phyloP scores from a whole-genome alignment of 2,797 vertebrate genomes.

The Diplodus sargus region DNA sequence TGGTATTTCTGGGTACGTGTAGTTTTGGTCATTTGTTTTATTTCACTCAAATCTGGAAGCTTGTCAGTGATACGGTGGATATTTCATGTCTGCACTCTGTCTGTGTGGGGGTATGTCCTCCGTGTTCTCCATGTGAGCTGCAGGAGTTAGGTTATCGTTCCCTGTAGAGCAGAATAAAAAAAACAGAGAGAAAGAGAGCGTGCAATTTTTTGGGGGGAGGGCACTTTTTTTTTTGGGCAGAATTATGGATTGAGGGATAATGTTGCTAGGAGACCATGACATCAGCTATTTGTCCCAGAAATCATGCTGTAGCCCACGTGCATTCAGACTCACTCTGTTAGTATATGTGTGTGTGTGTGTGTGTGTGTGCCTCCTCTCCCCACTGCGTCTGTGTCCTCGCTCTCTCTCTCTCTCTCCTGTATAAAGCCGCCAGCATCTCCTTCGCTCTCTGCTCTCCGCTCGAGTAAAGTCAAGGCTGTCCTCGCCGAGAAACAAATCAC shows the following conservation, averaged over 20 bases:
- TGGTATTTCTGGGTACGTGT: not conserved
- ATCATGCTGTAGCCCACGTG: slow-evolving; percentile 58
- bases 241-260: slow-evolving; percentile 50
- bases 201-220: not conserved
- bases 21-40: not conserved
- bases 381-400: slow-evolving; percentile 55
- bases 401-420: slow-evolving; percentile 28
- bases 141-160: not conserved
- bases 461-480: slow-evolving; percentile 27
- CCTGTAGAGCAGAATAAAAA: not conserved
- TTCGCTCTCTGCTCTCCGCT: slow-evolving; percentile 38
- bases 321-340: slow-evolving; percentile 26
- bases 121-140: not conserved
- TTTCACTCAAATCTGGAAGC: not conserved
- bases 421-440: slow-evolving; percentile 66
- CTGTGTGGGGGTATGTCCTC: not conserved
- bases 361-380: slow-evolving; percentile 32
- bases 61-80: not conserved
- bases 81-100: not conserved
- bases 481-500: slow-evolving; percentile 5
- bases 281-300: slow-evolving; percentile 64
- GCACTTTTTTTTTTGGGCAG: not conserved
- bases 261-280: slow-evolving; percentile 79
- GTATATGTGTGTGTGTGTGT: slow-evolving; percentile 35
- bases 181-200: too few species aligned